Base-by-base conservation (phyloP, 2,888 invertebrate species). In the Spialia ferax region DNA sequence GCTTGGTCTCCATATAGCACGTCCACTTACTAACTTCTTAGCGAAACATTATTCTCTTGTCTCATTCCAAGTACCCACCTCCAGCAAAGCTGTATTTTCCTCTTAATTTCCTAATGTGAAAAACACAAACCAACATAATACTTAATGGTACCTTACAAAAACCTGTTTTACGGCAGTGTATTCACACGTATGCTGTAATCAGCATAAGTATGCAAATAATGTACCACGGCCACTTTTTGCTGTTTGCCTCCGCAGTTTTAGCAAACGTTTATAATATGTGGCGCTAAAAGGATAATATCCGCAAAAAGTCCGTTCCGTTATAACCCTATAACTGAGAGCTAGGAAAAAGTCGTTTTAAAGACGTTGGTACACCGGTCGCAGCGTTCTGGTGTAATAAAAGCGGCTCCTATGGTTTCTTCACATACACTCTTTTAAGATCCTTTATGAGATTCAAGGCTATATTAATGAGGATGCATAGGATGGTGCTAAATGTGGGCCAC, bases 231-330 rank as follows among this genome's bases (percentile, higher is more conserved):
- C 52, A 66, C 60, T 66, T 66, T 66, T 66, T 66, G 60, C 45
- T 45, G 65, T 59, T 65, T 26, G 48, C 60, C 42, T 29, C 38
- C 74, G 73, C 74, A 76, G 79, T 84, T 86, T 87, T 83, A 82
- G 81, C 77, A 78, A 84, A 81, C 87, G 85, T 79, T 86, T 82
- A 86, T 88, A 85, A 86, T 87, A 86, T 84, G 80, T 80, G 84
- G 48, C 77, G 86, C 83, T 90, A 89, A 89, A 88, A 88, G 85
- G 88, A 89, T 91, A 86, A 89, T 90, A 86, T 84, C 80, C 81
- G 79, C 89, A 90, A 90, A 90, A 91, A 90, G 81, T 84, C 80
- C 77, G 74, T 77, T 75, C 77, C 80, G 81, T 85, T 85, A 84
- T 85, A 85, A 83, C 84, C 79, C 77, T 82, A 82, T 85, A 85